A percentile compares a stretch with the other conserved stretches of the same genome.
Conservation (phyloP, 2,113 vertebrate genomes). For the Psittacula cyanocephala region DNA sequence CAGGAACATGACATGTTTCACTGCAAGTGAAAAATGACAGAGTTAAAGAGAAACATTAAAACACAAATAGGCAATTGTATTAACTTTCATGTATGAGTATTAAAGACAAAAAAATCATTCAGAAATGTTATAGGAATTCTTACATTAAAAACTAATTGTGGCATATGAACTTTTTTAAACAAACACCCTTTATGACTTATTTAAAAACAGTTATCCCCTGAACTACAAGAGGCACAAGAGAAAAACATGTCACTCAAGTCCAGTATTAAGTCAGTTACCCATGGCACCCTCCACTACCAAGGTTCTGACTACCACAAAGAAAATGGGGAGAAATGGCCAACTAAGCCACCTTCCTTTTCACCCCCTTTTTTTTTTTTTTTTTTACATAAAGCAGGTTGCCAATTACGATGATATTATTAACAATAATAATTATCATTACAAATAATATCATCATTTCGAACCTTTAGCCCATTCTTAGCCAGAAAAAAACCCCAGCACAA, state of each 20-base stretch:
- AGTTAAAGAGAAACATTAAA: slow-evolving; percentile 27
- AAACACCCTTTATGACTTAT: background rate
- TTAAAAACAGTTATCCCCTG: background rate
- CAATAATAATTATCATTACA: background rate
- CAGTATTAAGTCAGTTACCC: background rate
- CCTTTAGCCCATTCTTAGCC: background rate
- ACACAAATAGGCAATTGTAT: background rate
- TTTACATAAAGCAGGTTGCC: background rate
- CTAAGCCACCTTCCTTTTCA: background rate
- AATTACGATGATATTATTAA: background rate
- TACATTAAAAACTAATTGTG: background rate
- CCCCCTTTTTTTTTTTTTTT: background rate
- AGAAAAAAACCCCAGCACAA: background rate
- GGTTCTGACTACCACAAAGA: background rate
- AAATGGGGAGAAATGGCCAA: background rate
- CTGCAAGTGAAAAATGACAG: slow-evolving; percentile 54
- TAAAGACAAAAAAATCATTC: background rate
- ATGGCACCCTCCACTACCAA: background rate
- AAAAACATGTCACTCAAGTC: background rate
- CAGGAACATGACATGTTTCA: slow-evolving; percentile 40
- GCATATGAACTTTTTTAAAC: background rate
- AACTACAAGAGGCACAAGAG: background rate
- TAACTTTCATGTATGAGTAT: background rate
- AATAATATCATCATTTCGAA: background rate
- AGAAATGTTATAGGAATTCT: background rate